Percentiles rank a stretch among this genome's conserved stretches.
Evolutionary conservation across 2,113 vertebrate genomes (phyloP).

Genomic region (Cricetomys ansorgei): DNA sequence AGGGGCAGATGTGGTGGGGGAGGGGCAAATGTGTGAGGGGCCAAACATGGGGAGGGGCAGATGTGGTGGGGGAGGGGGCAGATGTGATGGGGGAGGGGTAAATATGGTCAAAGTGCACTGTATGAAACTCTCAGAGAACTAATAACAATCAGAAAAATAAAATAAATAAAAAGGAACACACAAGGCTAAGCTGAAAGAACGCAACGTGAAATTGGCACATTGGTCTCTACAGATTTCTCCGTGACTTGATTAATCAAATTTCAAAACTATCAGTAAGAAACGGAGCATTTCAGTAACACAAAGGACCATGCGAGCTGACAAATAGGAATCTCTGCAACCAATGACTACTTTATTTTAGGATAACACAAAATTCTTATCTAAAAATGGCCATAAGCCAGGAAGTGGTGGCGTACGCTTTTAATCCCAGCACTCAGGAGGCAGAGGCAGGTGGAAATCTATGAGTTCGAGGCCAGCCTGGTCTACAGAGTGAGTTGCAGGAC

Average conservation of each 20-base stretch:
- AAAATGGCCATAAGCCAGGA: slow-evolving; percentile 13
- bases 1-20: no score
- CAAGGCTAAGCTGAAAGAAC: neutral
- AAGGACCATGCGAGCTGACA: neutral
- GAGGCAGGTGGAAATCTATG: no score
- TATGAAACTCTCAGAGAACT: neutral
- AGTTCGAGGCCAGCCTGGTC: no score
- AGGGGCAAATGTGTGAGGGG: no score
- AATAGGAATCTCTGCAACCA: neutral
- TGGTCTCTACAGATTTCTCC: neutral
- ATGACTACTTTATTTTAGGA: neutral
- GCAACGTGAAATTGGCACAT: neutral
- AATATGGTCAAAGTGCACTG: neutral
- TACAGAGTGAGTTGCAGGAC: no score
- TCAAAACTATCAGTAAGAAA: neutral
- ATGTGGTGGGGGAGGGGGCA: no score
- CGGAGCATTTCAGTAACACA: neutral
- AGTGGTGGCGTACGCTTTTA: no score
- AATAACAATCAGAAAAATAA: neutral
- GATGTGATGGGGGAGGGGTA: no score
- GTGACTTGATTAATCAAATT: neutral
- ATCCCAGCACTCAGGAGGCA: no score
- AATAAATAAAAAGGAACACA: neutral
- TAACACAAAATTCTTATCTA: neutral
- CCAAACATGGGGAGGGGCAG: no score